Base-by-base conservation (phyloP, 2,113 vertebrate genomes). In the Cygnus atratus region DNA sequence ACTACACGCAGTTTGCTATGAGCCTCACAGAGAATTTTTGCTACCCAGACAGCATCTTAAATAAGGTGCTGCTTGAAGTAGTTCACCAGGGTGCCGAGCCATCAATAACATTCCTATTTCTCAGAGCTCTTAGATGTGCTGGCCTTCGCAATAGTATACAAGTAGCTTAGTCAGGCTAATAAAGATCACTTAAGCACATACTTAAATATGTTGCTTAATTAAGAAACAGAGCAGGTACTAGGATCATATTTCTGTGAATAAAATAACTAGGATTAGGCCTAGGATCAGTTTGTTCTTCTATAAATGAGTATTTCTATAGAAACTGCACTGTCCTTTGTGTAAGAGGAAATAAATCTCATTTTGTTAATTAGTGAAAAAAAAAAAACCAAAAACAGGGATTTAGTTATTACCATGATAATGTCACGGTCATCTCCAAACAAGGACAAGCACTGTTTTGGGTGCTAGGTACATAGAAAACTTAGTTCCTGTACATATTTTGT, bases 31-130 rank as follows among this genome's bases (percentile, higher is more conserved):
- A 55, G 52, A 72, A 54, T 20, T 61, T 59, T 50, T 37, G 4
- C 88, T 88, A 63, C 16, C 31, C 19, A 48, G 21, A 24, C 17
- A 54, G 22, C 7, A 15, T 58, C 19, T 55, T 15, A 11, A 76
- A 39, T 19, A 59, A 68, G 25, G 8, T 20, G 8, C 9, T 20
- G 2, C 2, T 11, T 61, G 54, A 83, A 25, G 19, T 21, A 57
- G 46, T 76, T 83, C 46, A 79, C 9, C 0, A 0, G 5, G 17
- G 17, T 33, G 6, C 55, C 68, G 7, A 46, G 11, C 15, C 10
- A 76, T 37, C 11, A 77, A 7, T 3, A 71, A 11, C 15, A 35
- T 61, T 55, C 15, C 5, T 3, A 0, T 52, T 87, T 52, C 16
- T 61, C 39, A 77, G 33, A 73, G 58, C 10, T 76, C 29, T 61